Evolutionary conservation across 2,113 vertebrate species (phyloP).

Genomic region (Saccopteryx leptura): DNA sequence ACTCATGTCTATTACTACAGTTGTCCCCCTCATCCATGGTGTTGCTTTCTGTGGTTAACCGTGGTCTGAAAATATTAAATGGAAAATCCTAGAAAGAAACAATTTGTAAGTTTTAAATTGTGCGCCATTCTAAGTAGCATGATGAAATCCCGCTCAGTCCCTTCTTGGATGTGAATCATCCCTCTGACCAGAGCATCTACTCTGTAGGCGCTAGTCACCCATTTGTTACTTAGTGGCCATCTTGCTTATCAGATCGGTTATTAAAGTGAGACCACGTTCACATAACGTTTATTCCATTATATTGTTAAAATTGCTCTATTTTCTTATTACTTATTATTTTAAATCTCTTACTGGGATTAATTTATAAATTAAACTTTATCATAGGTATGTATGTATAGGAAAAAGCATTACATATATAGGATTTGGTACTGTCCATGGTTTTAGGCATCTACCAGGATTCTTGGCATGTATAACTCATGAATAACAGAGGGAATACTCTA

Average conservation of each 20-base stretch:
- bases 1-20: not conserved
- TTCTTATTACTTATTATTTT: not conserved
- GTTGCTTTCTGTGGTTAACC: not conserved
- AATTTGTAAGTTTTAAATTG: not conserved
- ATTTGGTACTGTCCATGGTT: not conserved
- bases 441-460: not conserved
- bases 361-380: not conserved
- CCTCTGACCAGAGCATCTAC: not conserved
- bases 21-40: not conserved
- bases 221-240: not conserved
- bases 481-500: not conserved
- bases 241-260: not conserved
- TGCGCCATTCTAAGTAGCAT: not conserved
- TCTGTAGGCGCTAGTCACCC: not conserved
- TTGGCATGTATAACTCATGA: not conserved
- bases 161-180: not conserved
- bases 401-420: not conserved
- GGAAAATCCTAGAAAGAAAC: not conserved
- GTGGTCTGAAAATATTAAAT: not conserved
- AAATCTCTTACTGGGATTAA: not conserved
- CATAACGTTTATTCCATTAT: not conserved
- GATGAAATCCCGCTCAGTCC: not conserved
- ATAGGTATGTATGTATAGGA: not conserved
- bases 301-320: not conserved
- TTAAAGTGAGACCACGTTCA: not conserved